These are phyloP conservation scores for Onychostoma macrolepis DNA, from an alignment of 2,113 vertebrate genomes.

Conservation along the genomic window DNA sequence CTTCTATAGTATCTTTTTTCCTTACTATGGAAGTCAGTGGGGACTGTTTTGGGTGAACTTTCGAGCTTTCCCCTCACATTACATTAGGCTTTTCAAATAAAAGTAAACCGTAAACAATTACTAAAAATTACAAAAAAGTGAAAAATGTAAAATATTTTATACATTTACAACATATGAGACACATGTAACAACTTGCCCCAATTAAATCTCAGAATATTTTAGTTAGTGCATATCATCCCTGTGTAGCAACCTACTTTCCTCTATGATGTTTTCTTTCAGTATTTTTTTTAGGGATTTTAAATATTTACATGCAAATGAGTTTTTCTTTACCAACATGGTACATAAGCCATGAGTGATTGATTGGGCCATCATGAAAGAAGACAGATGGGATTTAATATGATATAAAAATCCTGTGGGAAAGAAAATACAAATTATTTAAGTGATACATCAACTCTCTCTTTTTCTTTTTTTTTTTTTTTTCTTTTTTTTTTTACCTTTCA, in stretches of 20 bases:
- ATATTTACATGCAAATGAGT: slow-evolving; percentile 55
- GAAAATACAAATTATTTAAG: background rate
- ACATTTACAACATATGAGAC: background rate
- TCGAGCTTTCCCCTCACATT: no score
- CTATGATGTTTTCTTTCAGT: background rate
- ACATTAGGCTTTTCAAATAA: background rate
- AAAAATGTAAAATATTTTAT: no score
- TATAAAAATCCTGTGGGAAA: background rate
- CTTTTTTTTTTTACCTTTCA: background rate
- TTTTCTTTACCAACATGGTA: slow-evolving; percentile 54
- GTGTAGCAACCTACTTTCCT: background rate
- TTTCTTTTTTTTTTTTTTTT: no score
- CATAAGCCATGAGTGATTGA: slow-evolving; percentile 66
- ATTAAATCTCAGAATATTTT: background rate
- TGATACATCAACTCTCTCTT: background rate
- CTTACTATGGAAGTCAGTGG: no score
- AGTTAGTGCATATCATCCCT: background rate
- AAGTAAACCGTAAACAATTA: background rate
- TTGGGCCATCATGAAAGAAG: slow-evolving; percentile 42
- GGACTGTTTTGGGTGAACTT: no score
- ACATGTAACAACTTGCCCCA: background rate
- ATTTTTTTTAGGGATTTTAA: slow-evolving; percentile 3
- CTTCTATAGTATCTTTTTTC: no score
- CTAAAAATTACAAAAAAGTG: background rate
- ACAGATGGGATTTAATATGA: slow-evolving; percentile 44